These are phyloP conservation scores for Acyrthosiphon pisum DNA, from an alignment of 1,140 invertebrate genomes.

Conservation along the genomic window DNA sequence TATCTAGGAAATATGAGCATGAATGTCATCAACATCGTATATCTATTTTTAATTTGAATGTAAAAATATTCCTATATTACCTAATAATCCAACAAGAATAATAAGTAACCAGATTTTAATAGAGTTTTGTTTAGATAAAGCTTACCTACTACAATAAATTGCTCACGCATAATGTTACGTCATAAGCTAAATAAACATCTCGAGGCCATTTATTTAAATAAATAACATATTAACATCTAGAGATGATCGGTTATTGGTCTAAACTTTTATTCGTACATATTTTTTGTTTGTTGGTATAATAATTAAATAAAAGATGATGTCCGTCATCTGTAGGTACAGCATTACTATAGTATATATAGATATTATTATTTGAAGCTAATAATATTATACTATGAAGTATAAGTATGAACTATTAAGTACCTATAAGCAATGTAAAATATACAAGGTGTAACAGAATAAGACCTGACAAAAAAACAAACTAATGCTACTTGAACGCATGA, in stretches of 20 bases:
- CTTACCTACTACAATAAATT: background rate
- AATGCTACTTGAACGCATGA: no score
- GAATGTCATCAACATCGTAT: background rate
- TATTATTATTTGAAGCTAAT: background rate
- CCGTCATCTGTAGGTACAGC: no score
- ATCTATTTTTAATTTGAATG: background rate
- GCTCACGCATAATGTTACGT: background rate
- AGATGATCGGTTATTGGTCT: background rate
- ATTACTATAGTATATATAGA: background rate
- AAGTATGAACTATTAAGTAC: no score
- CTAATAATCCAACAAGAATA: background rate
- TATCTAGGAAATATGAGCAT: background rate
- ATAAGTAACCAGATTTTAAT: background rate
- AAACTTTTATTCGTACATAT: background rate
- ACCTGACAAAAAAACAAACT: no score
- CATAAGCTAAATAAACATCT: background rate
- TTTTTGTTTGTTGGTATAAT: background rate
- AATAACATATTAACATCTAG: background rate
- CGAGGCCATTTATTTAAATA: background rate
- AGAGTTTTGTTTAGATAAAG: background rate
- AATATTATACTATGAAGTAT: background rate
- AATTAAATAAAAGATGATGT: background rate
- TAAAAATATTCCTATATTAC: background rate
- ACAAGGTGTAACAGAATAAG: no score
- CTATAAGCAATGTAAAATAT: no score